Evolutionary conservation across 2,888 invertebrate genomes (phyloP).

Genomic region (Pecten maximus): DNA sequence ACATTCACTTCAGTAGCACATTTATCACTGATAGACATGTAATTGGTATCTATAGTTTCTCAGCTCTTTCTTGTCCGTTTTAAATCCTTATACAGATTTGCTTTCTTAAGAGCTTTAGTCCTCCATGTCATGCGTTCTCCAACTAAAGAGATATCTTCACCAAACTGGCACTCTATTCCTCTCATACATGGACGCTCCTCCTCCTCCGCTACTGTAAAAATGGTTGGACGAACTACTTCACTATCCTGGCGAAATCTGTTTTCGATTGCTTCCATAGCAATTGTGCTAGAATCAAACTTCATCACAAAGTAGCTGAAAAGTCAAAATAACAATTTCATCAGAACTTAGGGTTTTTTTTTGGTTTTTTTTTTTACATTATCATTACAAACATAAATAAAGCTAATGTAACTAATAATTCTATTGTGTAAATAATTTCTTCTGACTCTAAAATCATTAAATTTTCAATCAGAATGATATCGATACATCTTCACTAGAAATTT

Average conservation of each 20-base stretch:
- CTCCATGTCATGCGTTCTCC: slow-evolving; percentile 42
- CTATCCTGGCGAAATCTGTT: slow-evolving; percentile 43
- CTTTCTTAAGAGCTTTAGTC: slow-evolving; percentile 40
- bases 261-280: slow-evolving; percentile 27
- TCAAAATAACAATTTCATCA: background rate
- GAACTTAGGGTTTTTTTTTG: no score
- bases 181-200: slow-evolving; percentile 42
- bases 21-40: background rate
- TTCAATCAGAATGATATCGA: no score
- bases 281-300: slow-evolving; percentile 42
- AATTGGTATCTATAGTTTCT: background rate
- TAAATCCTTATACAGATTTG: background rate
- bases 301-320: slow-evolving; percentile 52
- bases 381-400: no score
- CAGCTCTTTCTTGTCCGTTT: background rate
- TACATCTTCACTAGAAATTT: no score
- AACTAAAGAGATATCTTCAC: slow-evolving; percentile 41
- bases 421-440: no score
- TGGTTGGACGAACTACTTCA: slow-evolving; percentile 37
- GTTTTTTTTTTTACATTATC: no score
- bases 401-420: no score
- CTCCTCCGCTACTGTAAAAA: slow-evolving; percentile 36
- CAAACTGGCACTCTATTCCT: slow-evolving; percentile 48
- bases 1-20: background rate
- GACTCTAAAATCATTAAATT: no score